Percentiles rank a stretch among this genome's conserved stretches.
Evolutionary conservation across 1,140 invertebrate genomes (phyloP).

Genomic region (Drosophila chauvacae): DNA sequence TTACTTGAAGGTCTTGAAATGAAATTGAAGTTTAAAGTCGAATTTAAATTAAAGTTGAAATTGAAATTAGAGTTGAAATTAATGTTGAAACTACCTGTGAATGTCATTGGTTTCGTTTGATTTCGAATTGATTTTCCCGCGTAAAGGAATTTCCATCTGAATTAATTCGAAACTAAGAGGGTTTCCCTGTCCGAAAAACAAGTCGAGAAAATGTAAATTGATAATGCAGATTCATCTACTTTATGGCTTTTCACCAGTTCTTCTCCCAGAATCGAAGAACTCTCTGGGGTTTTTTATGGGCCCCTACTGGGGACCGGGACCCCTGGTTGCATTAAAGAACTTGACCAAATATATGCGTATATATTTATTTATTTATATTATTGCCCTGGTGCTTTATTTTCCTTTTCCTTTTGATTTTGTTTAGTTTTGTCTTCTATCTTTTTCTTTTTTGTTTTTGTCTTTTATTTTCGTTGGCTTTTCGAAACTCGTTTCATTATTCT

Average conservation of each 20-base stretch:
- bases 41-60: not conserved
- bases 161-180: conserved; percentile 36
- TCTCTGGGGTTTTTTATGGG: conserved; percentile 14
- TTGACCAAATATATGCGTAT: conserved; percentile 17
- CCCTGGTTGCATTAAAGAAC: conserved; percentile 26
- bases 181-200: conserved; percentile 27
- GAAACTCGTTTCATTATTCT: conserved; percentile 30
- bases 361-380: conserved; percentile 42
- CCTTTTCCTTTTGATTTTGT: not conserved
- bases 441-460: not conserved
- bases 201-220: conserved; percentile 37
- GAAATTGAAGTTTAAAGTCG: not conserved
- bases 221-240: conserved; percentile 47
- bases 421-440: conserved; percentile 21
- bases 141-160: conserved; percentile 27
- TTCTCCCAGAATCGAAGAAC: not conserved
- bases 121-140: not conserved
- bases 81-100: not conserved
- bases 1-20: not conserved
- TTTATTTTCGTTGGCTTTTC: not conserved
- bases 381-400: conserved; percentile 17
- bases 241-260: conserved; percentile 17
- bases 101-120: conserved; percentile 11
- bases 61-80: not conserved
- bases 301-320: not conserved